Evolutionary conservation across 2,797 vertebrate genomes (phyloP).

Genomic region (Cygnus olor): DNA sequence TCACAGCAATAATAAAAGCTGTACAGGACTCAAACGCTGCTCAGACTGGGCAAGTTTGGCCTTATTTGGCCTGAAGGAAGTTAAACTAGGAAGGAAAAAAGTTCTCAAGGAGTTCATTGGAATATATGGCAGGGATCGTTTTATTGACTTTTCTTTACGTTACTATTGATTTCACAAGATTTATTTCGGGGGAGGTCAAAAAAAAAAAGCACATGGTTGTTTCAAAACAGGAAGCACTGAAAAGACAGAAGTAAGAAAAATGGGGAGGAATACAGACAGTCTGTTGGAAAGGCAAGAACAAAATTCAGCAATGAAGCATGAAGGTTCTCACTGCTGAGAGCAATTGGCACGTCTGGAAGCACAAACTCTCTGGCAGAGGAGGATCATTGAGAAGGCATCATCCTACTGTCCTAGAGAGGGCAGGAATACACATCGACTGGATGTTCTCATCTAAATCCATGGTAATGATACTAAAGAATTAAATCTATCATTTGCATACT

Average conservation of each 20-base stretch:
- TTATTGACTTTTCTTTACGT: background rate
- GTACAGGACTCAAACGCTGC: background rate
- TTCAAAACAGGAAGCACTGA: background rate
- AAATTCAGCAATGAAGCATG: background rate
- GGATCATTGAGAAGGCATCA: background rate
- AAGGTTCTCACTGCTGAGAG: background rate
- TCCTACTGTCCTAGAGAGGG: background rate
- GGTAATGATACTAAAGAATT: background rate
- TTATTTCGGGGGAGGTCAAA: background rate
- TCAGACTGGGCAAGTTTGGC: background rate
- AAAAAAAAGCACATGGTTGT: background rate
- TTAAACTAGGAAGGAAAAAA: background rate
- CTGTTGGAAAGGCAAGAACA: background rate
- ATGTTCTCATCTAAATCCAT: background rate
- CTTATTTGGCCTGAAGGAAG: background rate
- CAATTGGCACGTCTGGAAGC: background rate
- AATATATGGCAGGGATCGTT: background rate
- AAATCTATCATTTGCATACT: background rate
- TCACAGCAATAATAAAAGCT: background rate
- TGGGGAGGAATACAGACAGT: background rate
- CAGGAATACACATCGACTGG: background rate
- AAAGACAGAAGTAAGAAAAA: background rate
- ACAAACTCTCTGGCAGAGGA: background rate
- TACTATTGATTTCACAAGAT: background rate
- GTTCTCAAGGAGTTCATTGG: background rate